Evolutionary conservation across 2,113 vertebrate genomes (phyloP).

Genomic region (Lepisosteus oculatus): DNA sequence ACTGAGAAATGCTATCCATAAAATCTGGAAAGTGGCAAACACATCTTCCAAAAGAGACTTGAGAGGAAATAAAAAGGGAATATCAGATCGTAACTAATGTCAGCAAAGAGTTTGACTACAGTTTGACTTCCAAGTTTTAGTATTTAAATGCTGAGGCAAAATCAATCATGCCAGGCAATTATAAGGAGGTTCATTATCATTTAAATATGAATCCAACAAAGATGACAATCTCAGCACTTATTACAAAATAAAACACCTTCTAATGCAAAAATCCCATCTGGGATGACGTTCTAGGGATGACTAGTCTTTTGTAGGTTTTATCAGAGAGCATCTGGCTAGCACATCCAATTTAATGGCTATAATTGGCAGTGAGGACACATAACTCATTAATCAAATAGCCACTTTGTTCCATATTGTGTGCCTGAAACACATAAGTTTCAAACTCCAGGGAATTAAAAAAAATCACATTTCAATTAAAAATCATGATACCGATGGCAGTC

Average conservation of each 20-base stretch:
- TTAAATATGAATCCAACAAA: neutral
- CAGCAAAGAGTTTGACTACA: neutral
- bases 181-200: conserved; percentile 14
- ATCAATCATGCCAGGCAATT: neutral
- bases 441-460: too few species aligned
- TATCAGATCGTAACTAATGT: neutral
- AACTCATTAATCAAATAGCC: neutral
- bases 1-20: neutral
- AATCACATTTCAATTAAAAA: too few species aligned
- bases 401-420: too few species aligned
- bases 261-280: conserved; percentile 16
- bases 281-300: conserved; percentile 9
- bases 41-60: neutral
- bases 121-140: neutral
- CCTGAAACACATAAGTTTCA: too few species aligned
- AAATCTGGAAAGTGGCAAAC: neutral
- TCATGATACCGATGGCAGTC: too few species aligned
- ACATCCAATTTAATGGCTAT: neutral
- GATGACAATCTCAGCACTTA: conserved; percentile 12
- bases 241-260: conserved; percentile 17
- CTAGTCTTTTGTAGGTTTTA: conserved; percentile 8
- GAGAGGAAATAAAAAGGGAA: neutral
- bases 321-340: conserved; percentile 9
- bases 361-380: neutral
- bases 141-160: conserved; percentile 4